Conservation (phyloP, 2,113 vertebrate genomes). For the Pituophis catenifer region DNA sequence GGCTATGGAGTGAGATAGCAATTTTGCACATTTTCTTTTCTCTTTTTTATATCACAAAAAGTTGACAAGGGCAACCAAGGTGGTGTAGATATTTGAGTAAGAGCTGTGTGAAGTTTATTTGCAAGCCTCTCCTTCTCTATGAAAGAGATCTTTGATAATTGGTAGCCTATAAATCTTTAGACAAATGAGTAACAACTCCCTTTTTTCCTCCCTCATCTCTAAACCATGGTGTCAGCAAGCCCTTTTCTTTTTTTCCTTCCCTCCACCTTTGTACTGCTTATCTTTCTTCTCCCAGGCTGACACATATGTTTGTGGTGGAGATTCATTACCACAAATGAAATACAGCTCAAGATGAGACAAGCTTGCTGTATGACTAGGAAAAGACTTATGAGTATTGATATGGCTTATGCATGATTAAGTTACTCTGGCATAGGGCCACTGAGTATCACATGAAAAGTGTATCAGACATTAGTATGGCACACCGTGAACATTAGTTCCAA, state of each 20-base stretch:
- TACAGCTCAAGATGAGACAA: neutral
- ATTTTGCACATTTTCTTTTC: neutral
- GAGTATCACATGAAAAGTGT: neutral
- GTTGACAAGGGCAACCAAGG: neutral
- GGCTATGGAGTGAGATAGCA: neutral
- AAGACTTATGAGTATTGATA: neutral
- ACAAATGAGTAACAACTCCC: neutral
- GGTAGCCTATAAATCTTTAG: neutral
- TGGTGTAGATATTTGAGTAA: neutral
- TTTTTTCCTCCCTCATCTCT: neutral
- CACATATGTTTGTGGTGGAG: neutral
- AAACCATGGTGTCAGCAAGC: neutral
- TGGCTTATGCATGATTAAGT: neutral
- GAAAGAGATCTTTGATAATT: neutral
- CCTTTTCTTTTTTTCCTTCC: too few relatives aligned
- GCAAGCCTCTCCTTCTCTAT: neutral
- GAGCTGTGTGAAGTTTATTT: neutral
- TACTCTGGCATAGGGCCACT: neutral
- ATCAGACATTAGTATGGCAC: neutral
- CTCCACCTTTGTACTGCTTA: neutral
- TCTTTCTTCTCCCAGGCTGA: neutral
- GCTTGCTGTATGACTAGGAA: neutral
- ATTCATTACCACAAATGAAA: neutral
- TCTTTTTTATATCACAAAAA: neutral
- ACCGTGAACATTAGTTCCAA: neutral